These are phyloP conservation scores for Porites evermanni DNA, from an alignment of 92 coral and sea anemone species.

Conservation along the genomic window DNA sequence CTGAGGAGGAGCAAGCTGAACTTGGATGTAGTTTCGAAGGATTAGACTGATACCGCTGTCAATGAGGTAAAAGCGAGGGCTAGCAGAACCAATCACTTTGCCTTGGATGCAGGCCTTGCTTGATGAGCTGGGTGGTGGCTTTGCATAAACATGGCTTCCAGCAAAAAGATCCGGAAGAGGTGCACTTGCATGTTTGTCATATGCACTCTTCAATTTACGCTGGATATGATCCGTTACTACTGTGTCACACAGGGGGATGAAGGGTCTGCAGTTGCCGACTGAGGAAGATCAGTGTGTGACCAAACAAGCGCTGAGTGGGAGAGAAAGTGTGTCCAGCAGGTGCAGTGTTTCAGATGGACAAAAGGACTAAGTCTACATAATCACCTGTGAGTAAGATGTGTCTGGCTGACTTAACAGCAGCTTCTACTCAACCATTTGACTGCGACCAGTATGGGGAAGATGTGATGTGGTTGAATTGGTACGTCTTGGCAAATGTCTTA, in stretches of 20 bases:
- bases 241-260: slow-evolving; percentile 25
- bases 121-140: background rate
- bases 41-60: slow-evolving; percentile 1
- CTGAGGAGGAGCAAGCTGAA: background rate
- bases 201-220: slow-evolving; percentile 48
- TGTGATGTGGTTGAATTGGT: slow-evolving; percentile 59
- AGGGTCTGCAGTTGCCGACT: slow-evolving; percentile 21
- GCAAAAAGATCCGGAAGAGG: slow-evolving; percentile 32
- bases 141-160: slow-evolving; percentile 2
- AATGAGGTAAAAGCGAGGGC: slow-evolving; percentile 51
- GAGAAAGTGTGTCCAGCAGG: slow-evolving; percentile 55
- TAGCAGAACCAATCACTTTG: slow-evolving; percentile 26
- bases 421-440: slow-evolving; percentile 65
- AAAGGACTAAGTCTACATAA: slow-evolving; percentile 15
- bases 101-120: slow-evolving; percentile 11
- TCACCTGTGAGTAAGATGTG: slow-evolving; percentile 56
- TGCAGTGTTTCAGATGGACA: slow-evolving; percentile 25
- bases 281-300: slow-evolving; percentile 49
- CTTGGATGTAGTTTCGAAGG: background rate
- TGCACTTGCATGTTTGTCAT: slow-evolving; percentile 56
- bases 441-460: slow-evolving; percentile 67
- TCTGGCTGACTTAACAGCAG: slow-evolving; percentile 67
- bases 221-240: slow-evolving; percentile 38
- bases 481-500: slow-evolving; percentile 51
- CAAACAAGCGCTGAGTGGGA: slow-evolving; percentile 51